Evolutionary conservation across 2,797 vertebrate species (phyloP).

Genomic region (Channa striata): DNA sequence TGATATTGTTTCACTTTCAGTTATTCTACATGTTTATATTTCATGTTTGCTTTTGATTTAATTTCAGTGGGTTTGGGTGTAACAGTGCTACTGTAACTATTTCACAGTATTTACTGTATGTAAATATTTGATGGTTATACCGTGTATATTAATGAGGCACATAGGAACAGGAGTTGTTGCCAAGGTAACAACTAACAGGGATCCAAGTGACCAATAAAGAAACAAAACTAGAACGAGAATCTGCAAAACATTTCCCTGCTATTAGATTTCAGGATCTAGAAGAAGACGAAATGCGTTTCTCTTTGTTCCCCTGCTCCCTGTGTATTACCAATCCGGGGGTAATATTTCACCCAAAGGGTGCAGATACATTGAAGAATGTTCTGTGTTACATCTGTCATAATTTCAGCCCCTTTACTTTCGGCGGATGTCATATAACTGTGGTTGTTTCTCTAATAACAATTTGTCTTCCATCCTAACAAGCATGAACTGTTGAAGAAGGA

Average conservation of each 20-base stretch:
- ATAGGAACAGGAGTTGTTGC: not conserved
- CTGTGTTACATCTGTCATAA: conserved; percentile 1
- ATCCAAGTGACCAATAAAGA: not conserved
- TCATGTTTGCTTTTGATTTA: not conserved
- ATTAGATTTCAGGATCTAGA: conserved; percentile 1
- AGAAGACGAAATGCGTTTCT: not conserved
- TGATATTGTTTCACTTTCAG: not conserved
- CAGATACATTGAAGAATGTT: not conserved
- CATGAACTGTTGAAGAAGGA: conserved; percentile 17
- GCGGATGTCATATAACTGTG: conserved; percentile 9
- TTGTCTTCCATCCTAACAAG: conserved; percentile 33
- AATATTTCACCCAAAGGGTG: not conserved
- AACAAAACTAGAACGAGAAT: not conserved
- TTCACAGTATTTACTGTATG: not conserved
- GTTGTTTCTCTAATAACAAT: conserved; percentile 46
- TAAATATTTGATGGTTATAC: not conserved
- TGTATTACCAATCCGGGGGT: not conserved
- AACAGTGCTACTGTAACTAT: not conserved
- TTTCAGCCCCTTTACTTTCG: conserved; percentile 31
- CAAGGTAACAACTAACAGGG: not conserved
- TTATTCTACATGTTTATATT: not conserved
- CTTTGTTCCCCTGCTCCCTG: conserved; percentile 3
- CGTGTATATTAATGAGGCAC: not conserved
- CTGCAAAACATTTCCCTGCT: not conserved
- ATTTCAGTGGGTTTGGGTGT: not conserved